Evolutionary conservation across 2,888 invertebrate genomes (phyloP).

Genomic region (Candidula unifasciata): DNA sequence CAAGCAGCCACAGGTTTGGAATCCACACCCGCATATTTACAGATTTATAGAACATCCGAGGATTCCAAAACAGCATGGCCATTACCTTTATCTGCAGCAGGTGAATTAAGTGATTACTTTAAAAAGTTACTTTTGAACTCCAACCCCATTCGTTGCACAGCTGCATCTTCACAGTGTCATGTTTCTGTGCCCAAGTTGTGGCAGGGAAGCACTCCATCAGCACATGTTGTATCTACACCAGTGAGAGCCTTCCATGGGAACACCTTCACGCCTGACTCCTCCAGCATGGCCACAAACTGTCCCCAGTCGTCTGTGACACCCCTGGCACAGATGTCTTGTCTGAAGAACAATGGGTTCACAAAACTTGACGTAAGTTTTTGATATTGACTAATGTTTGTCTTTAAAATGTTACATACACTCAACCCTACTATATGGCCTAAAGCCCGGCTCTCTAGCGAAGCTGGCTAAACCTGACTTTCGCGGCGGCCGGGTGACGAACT

Average conservation of each 20-base stretch:
- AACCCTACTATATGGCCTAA: no score
- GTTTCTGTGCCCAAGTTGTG: not conserved
- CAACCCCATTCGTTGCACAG: not conserved
- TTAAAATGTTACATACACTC: not conserved
- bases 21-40: not conserved
- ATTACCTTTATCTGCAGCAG: not conserved
- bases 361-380: not conserved
- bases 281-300: not conserved
- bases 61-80: not conserved
- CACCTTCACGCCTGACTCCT: not conserved
- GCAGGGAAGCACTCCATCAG: not conserved
- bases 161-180: not conserved
- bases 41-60: not conserved
- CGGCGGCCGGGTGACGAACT: no score
- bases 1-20: no score
- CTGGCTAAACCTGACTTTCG: no score
- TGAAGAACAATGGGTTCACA: not conserved
- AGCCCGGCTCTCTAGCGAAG: no score
- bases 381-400: not conserved
- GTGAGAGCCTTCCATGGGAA: not conserved
- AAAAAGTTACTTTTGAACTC: not conserved
- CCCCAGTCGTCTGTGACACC: not conserved
- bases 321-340: not conserved
- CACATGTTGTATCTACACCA: not conserved
- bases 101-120: not conserved